Evolutionary conservation across 2,113 vertebrate genomes (phyloP), one percentile per base, ranked within the genome.

Genomic region (Panthera tigris): DNA sequence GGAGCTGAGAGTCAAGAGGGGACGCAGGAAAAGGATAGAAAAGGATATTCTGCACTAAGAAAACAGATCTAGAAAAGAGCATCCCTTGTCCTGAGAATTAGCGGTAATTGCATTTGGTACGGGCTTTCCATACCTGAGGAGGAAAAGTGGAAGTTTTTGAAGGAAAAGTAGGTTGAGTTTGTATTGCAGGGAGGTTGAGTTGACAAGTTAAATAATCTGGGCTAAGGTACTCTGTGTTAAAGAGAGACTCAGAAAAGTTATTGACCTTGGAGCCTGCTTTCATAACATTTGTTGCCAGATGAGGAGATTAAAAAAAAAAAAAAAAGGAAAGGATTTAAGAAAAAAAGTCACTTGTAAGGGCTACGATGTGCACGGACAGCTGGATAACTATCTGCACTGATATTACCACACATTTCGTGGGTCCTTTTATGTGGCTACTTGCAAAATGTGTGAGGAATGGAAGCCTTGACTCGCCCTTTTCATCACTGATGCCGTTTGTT

Each of bases 381-480:
- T 18, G 76, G 29, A n/a, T 95, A 61, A 41, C 16, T 0, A 29
- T 41, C 90, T 57, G 31, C 78, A 11, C 48, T 21, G 87, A 10
- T 10, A 2, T 68, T 7, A 29, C 52, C 39, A 6, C 83, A n/a
- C 25, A 16, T 89, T 73, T 61, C 57, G 29, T 8, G 15, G 15
- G n/a, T 80, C 41, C 50, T 69, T 96, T 93, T 23, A 65, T 36
- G 39, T 0, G 3, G 15, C 85, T 48, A 25, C 61, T 85, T 91
- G 92, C n/a, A 79, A 95, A 87, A 61, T 12, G 57, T 16, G 79
- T 90, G 85, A 71, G 76, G 79, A n/a, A 52, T 90, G 80, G 83
- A 61, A 97, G 57, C 55, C 89, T 36, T n/a, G 94, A 92, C 88
- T 95, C 57, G 52, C 48, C 25, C 63, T 61, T 98, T 96, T 98